phyloP scores from a whole-genome alignment of 2,888 invertebrate species.

The Ectobius pallidus region DNA sequence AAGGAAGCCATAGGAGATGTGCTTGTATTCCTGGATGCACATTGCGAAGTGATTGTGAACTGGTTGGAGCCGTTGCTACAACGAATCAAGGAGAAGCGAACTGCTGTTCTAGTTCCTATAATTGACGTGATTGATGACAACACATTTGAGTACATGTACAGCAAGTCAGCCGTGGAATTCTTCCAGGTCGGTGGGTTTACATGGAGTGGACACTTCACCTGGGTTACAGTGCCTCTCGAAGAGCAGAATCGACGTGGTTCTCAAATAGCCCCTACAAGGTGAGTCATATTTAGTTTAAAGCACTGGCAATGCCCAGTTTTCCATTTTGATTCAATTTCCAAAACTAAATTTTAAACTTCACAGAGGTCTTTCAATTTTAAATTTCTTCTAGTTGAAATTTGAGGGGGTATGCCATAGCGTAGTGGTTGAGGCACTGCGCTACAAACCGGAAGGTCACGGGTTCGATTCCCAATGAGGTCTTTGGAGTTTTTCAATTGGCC shows the following conservation, averaged over 20 bases:
- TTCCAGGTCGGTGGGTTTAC: constrained; percentile 74
- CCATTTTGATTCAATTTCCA: no score
- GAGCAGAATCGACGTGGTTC: constrained; percentile 66
- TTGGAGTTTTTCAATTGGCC: no score
- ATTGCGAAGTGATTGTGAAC: constrained; percentile 81
- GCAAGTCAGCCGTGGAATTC: constrained; percentile 48
- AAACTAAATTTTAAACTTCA: no score
- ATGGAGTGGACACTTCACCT: constrained; percentile 92
- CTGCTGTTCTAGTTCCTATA: constrained; percentile 88
- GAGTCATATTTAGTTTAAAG: no score
- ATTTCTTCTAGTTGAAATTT: no score
- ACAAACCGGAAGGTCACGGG: no score
- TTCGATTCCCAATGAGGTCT: no score
- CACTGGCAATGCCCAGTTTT: no score
- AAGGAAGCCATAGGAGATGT: constrained; percentile 79
- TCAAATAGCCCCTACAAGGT: constrained; percentile 69
- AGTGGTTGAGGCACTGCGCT: no score
- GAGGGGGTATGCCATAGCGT: no score
- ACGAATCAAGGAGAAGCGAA: constrained; percentile 79
- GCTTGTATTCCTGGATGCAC: constrained; percentile 88
- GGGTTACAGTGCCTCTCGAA: constrained; percentile 78
- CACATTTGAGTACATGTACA: constrained; percentile 74
- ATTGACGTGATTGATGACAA: constrained; percentile 92
- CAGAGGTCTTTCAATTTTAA: no score
- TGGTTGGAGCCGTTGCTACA: constrained; percentile 91